These are phyloP conservation scores for Pogona vitticeps DNA, from an alignment of 2,113 vertebrate species.

Conservation along the genomic window DNA sequence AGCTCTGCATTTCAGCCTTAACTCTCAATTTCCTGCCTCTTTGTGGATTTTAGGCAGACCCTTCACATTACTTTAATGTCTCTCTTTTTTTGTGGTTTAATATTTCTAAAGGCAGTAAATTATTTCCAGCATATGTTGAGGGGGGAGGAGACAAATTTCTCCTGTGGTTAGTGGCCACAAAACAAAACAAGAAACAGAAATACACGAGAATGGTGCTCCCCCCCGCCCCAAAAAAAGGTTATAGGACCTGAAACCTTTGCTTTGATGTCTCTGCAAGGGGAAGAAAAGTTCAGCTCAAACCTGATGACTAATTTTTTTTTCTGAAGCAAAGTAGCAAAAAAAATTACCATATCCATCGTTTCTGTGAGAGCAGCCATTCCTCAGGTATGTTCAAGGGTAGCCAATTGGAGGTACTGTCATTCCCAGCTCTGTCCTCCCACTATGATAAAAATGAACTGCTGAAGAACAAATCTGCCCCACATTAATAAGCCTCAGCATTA, in stretches of 20 bases:
- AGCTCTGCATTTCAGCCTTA: constrained; percentile 69
- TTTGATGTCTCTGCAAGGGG: constrained; percentile 64
- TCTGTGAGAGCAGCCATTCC: constrained; percentile 35
- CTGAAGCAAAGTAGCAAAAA: constrained; percentile 54
- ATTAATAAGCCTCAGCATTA: constrained; percentile 43
- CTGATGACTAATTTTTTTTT: constrained; percentile 56
- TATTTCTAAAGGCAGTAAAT: constrained; percentile 82
- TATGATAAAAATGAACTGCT: constrained; percentile 33
- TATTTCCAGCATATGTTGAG: constrained; percentile 77
- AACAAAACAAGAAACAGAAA: constrained; percentile 82
- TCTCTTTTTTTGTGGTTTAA: constrained; percentile 73
- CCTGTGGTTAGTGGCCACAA: constrained; percentile 80
- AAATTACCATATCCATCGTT: constrained; percentile 28
- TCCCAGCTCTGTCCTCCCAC: not conserved
- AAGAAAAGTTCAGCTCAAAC: constrained; percentile 52
- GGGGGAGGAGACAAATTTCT: constrained; percentile 79
- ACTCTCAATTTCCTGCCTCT: constrained; percentile 77
- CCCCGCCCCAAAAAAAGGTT: constrained; percentile 59
- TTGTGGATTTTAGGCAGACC: constrained; percentile 72
- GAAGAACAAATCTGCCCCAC: constrained; percentile 41
- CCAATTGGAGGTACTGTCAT: constrained; percentile 14
- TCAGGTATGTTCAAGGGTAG: not conserved
- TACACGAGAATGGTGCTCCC: constrained; percentile 55
- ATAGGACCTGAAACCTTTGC: constrained; percentile 65
- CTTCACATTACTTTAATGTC: constrained; percentile 75